These are phyloP conservation scores for Mylabris phalerata DNA, from an alignment of 1,140 invertebrate genomes.

Conservation along the genomic window DNA sequence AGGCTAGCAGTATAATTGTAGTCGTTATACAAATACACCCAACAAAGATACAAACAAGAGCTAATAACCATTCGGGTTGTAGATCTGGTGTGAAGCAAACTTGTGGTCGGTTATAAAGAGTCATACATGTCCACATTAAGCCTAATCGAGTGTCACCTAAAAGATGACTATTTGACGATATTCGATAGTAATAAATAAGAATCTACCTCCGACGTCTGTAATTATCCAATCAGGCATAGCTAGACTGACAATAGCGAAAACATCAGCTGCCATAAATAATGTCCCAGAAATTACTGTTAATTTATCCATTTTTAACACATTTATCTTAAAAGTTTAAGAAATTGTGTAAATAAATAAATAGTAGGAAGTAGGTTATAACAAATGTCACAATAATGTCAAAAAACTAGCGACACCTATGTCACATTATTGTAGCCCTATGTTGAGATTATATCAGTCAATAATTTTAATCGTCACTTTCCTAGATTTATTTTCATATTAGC, in stretches of 20 bases:
- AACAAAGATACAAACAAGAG: conserved; percentile 83
- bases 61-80: conserved; percentile 84
- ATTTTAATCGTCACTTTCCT: no score
- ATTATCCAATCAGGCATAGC: conserved; percentile 95
- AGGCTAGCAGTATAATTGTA: conserved; percentile 78
- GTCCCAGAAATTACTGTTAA: conserved; percentile 86
- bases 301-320: conserved; percentile 69
- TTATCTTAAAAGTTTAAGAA: no score
- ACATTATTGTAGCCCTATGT: no score
- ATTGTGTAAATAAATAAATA: no score
- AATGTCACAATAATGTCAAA: no score
- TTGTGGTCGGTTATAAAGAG: conserved; percentile 79
- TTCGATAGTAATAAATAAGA: conserved; percentile 8
- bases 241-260: conserved; percentile 88
- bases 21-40: conserved; percentile 90
- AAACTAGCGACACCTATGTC: no score
- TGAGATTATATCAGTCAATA: no score
- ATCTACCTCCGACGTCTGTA: conserved; percentile 80
- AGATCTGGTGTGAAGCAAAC: conserved; percentile 81
- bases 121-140: conserved; percentile 90
- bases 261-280: conserved; percentile 84
- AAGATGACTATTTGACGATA: not conserved
- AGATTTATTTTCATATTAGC: no score
- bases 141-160: conserved; percentile 80
- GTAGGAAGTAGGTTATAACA: no score